Evolutionary conservation across 2,888 invertebrate species (phyloP).

Genomic region (Camponotus fellah): DNA sequence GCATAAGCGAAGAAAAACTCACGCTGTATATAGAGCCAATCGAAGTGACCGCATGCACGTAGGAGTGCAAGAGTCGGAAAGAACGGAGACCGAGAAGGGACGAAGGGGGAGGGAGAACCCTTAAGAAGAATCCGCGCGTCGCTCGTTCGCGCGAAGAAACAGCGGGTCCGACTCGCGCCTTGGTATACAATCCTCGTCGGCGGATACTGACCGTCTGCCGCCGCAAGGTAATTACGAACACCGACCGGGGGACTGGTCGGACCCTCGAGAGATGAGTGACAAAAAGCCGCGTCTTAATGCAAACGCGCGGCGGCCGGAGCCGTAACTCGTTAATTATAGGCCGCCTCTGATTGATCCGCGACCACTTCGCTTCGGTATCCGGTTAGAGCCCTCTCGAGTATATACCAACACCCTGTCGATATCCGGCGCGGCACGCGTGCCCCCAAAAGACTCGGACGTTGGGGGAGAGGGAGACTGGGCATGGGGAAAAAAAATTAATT

Average conservation of each 20-base stretch:
- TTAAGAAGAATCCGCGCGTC: conserved; percentile 61
- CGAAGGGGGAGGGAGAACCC: neutral
- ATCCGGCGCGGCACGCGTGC: conserved; percentile 81
- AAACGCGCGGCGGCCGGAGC: conserved; percentile 81
- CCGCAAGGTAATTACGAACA: conserved; percentile 80
- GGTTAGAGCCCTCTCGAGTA: conserved; percentile 51
- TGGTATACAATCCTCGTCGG: conserved; percentile 25
- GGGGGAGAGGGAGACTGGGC: neutral
- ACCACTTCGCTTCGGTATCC: conserved; percentile 71
- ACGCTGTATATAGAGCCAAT: conserved; percentile 81
- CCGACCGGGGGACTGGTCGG: conserved; percentile 58
- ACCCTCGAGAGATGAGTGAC: conserved; percentile 79
- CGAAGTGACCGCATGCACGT: conserved; percentile 75
- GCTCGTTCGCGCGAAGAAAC: conserved; percentile 65
- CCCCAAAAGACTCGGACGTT: conserved; percentile 51
- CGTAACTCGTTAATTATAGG: conserved; percentile 86
- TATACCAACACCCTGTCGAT: conserved; percentile 82
- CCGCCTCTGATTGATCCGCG: conserved; percentile 86
- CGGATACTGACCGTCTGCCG: conserved; percentile 74
- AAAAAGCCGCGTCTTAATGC: conserved; percentile 85
- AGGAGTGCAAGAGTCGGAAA: conserved; percentile 46
- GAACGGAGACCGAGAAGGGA: conserved; percentile 49
- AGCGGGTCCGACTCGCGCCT: conserved; percentile 33
- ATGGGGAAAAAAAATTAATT: conserved; percentile 82
- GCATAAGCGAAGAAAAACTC: conserved; percentile 82